Percentiles rank a stretch among this genome's conserved stretches.
Evolutionary conservation across 1,140 invertebrate species (phyloP).

Genomic region (Centruroides sculpturatus): DNA sequence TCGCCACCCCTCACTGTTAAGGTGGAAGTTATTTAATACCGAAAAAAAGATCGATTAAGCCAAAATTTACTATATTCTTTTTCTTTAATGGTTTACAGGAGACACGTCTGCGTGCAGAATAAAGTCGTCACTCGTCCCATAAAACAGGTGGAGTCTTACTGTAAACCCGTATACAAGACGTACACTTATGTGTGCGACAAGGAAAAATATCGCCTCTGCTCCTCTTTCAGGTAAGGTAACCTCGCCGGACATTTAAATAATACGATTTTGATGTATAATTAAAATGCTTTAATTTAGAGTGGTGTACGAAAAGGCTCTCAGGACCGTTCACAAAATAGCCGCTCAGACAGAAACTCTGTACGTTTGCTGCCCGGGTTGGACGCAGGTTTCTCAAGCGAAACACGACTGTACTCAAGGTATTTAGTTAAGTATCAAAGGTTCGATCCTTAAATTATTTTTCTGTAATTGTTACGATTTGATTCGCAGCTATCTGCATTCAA

Average conservation of each 20-base stretch:
- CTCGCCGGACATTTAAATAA: slow-evolving; percentile 14
- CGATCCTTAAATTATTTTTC: no score
- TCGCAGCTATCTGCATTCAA: slow-evolving; percentile 2
- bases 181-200: slow-evolving; percentile 33
- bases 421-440: no score
- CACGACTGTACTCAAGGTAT: slow-evolving; percentile 45
- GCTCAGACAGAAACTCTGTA: slow-evolving; percentile 32
- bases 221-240: slow-evolving; percentile 27
- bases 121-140: slow-evolving; percentile 33
- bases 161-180: slow-evolving; percentile 36
- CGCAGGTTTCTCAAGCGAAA: slow-evolving; percentile 35
- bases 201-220: slow-evolving; percentile 32
- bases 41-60: no score
- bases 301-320: slow-evolving; percentile 35
- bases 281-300: slow-evolving; percentile 23
- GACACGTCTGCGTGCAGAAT: slow-evolving; percentile 36
- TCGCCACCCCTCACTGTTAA: no score
- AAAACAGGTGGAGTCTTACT: slow-evolving; percentile 34
- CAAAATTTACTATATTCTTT: no score
- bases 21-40: no score
- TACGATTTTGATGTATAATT: no score
- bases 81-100: slow-evolving; percentile 21
- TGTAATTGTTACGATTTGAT: neutral
- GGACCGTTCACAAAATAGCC: slow-evolving; percentile 30
- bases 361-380: slow-evolving; percentile 46